These are phyloP conservation scores for Drosophila paulistorum DNA, from an alignment of 1,140 invertebrate species.

Conservation along the genomic window DNA sequence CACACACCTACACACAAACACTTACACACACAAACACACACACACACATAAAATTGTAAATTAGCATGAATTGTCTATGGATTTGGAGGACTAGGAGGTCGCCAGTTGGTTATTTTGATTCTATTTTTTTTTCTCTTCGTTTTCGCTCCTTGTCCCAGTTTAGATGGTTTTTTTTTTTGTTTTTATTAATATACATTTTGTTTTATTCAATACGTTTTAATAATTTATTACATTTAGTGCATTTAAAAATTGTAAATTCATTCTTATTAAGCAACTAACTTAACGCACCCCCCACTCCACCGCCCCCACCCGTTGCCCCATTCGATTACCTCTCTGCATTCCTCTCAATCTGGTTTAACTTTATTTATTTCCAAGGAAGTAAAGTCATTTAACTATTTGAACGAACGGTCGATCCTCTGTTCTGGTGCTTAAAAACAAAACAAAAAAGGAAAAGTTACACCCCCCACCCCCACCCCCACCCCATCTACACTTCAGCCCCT, in stretches of 20 bases:
- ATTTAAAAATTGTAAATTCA: slow-evolving; percentile 7
- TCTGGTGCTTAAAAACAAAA: slow-evolving; percentile 3
- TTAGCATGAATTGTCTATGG: slow-evolving; percentile 3
- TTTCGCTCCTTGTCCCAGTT: slow-evolving; percentile 2
- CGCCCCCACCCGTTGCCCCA: neutral
- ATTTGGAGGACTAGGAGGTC: neutral
- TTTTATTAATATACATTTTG: too few species aligned
- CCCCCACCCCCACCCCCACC: neutral
- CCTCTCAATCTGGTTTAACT: neutral
- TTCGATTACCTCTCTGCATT: neutral
- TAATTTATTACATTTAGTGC: slow-evolving; percentile 14
- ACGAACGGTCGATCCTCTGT: slow-evolving; percentile 1
- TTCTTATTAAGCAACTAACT: neutral
- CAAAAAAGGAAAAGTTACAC: neutral
- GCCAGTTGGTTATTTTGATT: neutral
- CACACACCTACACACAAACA: neutral
- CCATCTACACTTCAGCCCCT: too few species aligned
- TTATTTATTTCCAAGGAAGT: neutral
- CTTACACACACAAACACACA: neutral
- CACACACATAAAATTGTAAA: neutral
- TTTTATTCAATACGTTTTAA: neutral
- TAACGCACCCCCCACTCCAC: neutral
- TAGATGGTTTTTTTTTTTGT: neutral
- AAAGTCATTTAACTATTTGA: neutral
- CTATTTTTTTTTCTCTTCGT: too few species aligned